A percentile compares a stretch with the other conserved stretches of the same genome.
phyloP scores from a whole-genome alignment of 2,888 invertebrate species.

The Aphodius sticticus region DNA sequence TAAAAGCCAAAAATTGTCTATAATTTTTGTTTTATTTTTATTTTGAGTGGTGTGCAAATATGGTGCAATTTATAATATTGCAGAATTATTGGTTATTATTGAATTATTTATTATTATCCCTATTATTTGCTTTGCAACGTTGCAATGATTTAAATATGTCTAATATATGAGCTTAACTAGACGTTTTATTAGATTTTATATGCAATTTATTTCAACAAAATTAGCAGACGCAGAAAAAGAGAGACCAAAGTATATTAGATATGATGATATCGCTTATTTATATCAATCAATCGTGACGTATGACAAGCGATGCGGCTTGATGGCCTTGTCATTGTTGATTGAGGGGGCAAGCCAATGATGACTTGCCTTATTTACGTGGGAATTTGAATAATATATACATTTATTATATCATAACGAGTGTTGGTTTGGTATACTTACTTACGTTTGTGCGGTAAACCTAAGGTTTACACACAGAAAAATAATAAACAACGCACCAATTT shows the following conservation, averaged over 20 bases:
- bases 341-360: neutral
- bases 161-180: neutral
- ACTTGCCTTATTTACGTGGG: slow-evolving; percentile 4
- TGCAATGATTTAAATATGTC: neutral
- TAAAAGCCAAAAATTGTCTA: neutral
- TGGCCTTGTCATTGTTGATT: neutral
- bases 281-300: neutral
- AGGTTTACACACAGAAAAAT: too few relatives aligned
- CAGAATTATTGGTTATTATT: too few relatives aligned
- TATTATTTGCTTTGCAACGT: too few relatives aligned
- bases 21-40: neutral
- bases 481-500: too few relatives aligned
- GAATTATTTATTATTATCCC: too few relatives aligned
- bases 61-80: neutral
- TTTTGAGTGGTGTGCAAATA: neutral
- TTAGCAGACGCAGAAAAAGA: neutral
- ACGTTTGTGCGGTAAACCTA: too few relatives aligned
- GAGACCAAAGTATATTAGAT: neutral
- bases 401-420: neutral
- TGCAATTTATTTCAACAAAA: neutral
- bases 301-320: neutral
- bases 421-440: neutral
- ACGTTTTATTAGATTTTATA: neutral
- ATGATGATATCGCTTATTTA: neutral
- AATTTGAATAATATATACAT: neutral